Conservation (phyloP, 2,888 invertebrate genomes). For the Schrankia costaestrigalis region DNA sequence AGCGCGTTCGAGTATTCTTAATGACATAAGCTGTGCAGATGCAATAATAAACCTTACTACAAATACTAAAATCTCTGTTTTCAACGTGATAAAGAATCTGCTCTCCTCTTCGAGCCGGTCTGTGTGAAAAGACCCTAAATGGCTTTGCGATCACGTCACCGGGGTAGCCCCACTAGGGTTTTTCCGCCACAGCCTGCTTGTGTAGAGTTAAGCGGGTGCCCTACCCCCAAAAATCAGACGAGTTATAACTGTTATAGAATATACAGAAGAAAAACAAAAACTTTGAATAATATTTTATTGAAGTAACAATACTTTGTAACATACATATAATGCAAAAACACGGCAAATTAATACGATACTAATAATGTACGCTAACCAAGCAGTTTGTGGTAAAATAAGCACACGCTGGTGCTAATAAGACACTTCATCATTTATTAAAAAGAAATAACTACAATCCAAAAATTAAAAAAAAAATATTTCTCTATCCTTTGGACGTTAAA, state of each 20-base stretch:
- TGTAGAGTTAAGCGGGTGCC: no score
- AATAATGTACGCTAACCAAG: constrained; percentile 41
- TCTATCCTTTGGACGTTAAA: constrained; percentile 21
- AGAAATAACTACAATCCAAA: constrained; percentile 7
- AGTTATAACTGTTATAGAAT: neutral
- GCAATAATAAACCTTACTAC: no score
- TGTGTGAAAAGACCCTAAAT: no score
- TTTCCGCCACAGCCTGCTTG: no score
- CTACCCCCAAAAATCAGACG: no score
- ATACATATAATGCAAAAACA: constrained; percentile 60
- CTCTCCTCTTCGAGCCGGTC: no score
- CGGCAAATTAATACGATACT: constrained; percentile 41
- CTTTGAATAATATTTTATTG: constrained; percentile 63
- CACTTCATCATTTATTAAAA: constrained; percentile 28
- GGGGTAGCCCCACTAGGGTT: no score
- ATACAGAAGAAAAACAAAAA: constrained; percentile 9
- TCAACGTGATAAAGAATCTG: no score
- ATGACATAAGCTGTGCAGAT: no score
- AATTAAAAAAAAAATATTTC: constrained; percentile 30
- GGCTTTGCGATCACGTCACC: no score
- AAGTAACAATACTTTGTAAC: constrained; percentile 73
- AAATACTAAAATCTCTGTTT: no score
- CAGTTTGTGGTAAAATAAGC: constrained; percentile 27
- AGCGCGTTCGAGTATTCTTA: no score
- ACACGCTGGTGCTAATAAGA: constrained; percentile 28